Percentiles rank a stretch among this genome's conserved stretches.
phyloP scores from a whole-genome alignment of 2,113 vertebrate species.

The Columbina picui region DNA sequence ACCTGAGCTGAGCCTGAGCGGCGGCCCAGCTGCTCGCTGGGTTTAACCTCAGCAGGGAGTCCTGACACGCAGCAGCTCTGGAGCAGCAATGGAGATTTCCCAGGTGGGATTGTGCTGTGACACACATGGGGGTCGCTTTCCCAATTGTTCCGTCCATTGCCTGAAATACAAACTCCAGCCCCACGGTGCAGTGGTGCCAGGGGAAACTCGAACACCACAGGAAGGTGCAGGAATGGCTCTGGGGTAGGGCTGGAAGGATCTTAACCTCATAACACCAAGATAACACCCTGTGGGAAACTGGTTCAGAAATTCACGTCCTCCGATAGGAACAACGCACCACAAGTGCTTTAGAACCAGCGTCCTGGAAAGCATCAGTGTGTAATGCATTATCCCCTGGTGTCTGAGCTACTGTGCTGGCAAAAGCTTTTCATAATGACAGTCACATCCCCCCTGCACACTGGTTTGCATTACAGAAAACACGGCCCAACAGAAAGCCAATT shows the following conservation, averaged over 20 bases:
- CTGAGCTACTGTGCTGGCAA: conserved; percentile 67
- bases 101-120: neutral
- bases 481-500: conserved; percentile 10
- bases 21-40: too few relatives aligned
- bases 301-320: neutral
- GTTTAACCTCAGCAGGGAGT: neutral
- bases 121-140: neutral
- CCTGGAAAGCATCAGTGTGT: conserved; percentile 49
- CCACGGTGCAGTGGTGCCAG: neutral
- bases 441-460: neutral
- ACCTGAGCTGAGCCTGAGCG: too few relatives aligned
- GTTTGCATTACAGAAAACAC: conserved; percentile 60
- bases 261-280: neutral
- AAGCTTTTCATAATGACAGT: conserved; percentile 36
- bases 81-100: neutral
- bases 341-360: neutral
- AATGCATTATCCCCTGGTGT: conserved; percentile 44
- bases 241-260: neutral
- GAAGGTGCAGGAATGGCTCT: neutral
- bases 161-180: neutral
- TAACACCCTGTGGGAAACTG: neutral
- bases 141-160: neutral
- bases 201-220: neutral
- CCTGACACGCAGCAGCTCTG: neutral
- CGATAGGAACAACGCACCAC: neutral